phyloP scores from a whole-genome alignment of 2,113 vertebrate genomes.

The Otocyon megalotis region DNA sequence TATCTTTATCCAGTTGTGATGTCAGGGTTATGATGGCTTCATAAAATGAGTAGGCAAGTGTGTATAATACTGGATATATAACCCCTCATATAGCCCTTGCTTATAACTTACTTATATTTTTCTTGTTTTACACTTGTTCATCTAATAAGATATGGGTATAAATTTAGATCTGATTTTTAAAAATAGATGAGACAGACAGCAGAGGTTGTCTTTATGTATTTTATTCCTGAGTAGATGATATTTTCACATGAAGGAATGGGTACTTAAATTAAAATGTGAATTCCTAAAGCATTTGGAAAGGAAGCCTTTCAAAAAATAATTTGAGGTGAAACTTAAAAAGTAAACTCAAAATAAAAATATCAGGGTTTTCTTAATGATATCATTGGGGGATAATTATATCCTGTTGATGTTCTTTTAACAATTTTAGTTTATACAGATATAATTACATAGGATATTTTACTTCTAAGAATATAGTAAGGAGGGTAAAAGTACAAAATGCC shows the following conservation, averaged over 20 bases:
- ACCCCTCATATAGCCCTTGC: not conserved
- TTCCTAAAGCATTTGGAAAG: not conserved
- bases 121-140: not conserved
- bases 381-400: not conserved
- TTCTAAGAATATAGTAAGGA: slow-evolving; percentile 18
- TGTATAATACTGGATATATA: not conserved
- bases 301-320: slow-evolving; percentile 29
- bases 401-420: not conserved
- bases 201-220: slow-evolving; percentile 15
- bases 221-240: slow-evolving; percentile 57
- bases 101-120: not conserved
- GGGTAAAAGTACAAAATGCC: not conserved
- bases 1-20: not conserved
- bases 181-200: not conserved
- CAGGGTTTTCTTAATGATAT: not conserved
- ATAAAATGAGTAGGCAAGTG: not conserved
- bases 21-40: not conserved
- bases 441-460: not conserved
- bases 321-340: slow-evolving; percentile 40
- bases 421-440: not conserved
- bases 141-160: not conserved
- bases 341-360: slow-evolving; percentile 32
- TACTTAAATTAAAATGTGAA: not conserved
- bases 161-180: not conserved
- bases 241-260: not conserved